Percentiles rank a stretch among this genome's conserved stretches.
Conservation (phyloP, 2,113 vertebrate species). For the Helogale parvula region DNA sequence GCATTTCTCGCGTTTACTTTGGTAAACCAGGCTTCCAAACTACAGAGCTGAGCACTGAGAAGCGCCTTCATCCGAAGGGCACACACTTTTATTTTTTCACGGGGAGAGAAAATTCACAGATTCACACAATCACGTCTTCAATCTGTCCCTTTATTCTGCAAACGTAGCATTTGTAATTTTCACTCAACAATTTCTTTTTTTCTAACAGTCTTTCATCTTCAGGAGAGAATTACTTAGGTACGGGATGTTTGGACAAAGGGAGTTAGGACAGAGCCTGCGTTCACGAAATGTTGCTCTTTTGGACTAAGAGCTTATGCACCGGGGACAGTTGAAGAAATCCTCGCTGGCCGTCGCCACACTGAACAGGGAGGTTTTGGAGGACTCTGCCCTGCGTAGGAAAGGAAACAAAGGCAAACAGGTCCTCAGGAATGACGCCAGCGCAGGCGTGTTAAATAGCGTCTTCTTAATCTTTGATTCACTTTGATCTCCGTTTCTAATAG, state of each 20-base stretch:
- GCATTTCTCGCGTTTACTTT: no score
- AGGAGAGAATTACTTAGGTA: background rate
- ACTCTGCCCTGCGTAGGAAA: background rate
- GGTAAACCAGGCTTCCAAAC: background rate
- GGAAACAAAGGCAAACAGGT: background rate
- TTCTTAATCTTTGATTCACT: background rate
- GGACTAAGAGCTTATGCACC: background rate
- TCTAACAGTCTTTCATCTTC: background rate
- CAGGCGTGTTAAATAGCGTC: background rate
- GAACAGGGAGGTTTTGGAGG: background rate
- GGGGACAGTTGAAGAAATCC: background rate
- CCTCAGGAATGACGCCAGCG: background rate
- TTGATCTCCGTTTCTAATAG: background rate
- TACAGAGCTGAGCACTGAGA: background rate
- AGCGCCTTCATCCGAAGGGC: background rate
- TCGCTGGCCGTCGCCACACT: background rate
- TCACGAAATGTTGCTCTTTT: background rate
- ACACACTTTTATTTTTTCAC: background rate
- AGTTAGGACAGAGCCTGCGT: background rate
- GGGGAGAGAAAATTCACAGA: background rate
- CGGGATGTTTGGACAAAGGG: background rate
- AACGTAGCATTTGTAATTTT: background rate
- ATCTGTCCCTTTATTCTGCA: background rate
- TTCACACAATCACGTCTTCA: background rate
- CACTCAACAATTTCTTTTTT: background rate